A percentile compares a stretch with the other conserved stretches of the same genome.
Conservation (phyloP, 2,113 vertebrate genomes). For the Lasiurus cinereus region DNA sequence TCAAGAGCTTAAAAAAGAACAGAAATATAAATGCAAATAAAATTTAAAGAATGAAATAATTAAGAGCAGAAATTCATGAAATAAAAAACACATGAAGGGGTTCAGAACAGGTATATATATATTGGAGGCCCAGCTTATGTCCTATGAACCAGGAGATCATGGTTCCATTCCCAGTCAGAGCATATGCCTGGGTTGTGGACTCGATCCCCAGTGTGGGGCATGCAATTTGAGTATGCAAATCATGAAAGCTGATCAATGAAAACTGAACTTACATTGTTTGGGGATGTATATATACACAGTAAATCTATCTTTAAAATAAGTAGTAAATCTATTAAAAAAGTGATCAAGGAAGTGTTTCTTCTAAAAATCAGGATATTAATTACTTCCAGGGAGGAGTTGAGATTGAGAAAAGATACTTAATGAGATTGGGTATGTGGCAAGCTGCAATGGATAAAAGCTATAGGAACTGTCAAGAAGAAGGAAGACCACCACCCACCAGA, state of each 20-base stretch:
- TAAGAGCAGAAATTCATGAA: slow-evolving; percentile 52
- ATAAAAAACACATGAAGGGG: neutral
- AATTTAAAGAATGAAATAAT: slow-evolving; percentile 27
- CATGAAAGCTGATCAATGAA: neutral
- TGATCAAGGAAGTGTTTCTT: slow-evolving; percentile 26
- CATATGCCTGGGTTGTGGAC: no score
- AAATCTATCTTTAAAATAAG: slow-evolving; percentile 23
- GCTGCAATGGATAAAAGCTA: neutral
- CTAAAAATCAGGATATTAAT: slow-evolving; percentile 48
- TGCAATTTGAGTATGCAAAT: no score
- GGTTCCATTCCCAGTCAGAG: no score
- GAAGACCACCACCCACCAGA: neutral
- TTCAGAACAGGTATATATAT: neutral
- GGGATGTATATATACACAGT: neutral
- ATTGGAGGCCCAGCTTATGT: neutral
- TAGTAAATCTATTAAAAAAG: neutral
- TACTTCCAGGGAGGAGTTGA: neutral
- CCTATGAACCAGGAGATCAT: no score
- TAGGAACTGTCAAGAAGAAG: neutral
- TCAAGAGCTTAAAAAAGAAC: slow-evolving; percentile 20
- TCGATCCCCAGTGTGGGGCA: no score
- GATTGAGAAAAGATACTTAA: slow-evolving; percentile 18
- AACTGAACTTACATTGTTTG: slow-evolving; percentile 31
- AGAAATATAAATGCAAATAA: slow-evolving; percentile 40
- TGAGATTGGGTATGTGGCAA: neutral